phyloP scores from a whole-genome alignment of 2,888 invertebrate genomes.

The Drosophila testacea region DNA sequence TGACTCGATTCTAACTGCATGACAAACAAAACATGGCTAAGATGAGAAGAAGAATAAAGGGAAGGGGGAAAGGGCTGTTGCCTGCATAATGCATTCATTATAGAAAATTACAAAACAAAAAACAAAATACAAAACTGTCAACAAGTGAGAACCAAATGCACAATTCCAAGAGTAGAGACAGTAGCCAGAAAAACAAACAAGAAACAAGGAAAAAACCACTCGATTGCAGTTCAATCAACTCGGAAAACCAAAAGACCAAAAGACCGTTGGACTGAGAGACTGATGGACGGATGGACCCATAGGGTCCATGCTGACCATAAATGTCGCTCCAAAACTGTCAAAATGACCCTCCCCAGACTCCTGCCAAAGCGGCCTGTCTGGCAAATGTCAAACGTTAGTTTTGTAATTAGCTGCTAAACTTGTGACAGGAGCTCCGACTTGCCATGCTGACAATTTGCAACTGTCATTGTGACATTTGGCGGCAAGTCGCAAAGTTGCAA shows the following conservation, averaged over 20 bases:
- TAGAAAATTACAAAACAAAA: constrained; percentile 72
- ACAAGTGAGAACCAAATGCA: constrained; percentile 56
- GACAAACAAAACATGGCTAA: constrained; percentile 51
- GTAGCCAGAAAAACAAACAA: constrained; percentile 53
- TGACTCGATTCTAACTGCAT: constrained; percentile 60
- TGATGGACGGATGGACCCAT: not conserved
- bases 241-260: constrained; percentile 4
- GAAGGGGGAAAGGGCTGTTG: constrained; percentile 1
- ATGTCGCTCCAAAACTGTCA: constrained; percentile 55
- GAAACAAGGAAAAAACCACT: constrained; percentile 29
- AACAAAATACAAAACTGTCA: constrained; percentile 62
- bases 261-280: not conserved
- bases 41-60: not conserved
- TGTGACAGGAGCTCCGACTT: constrained; percentile 38
- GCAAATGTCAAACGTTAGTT: constrained; percentile 76
- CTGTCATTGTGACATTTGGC: constrained; percentile 77
- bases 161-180: constrained; percentile 28
- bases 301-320: constrained; percentile 37
- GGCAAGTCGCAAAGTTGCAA: constrained; percentile 46
- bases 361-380: constrained; percentile 20
- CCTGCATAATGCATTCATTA: constrained; percentile 75
- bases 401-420: constrained; percentile 73
- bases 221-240: constrained; percentile 62
- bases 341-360: constrained; percentile 41
- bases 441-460: constrained; percentile 77